Conservation (phyloP, 2,888 invertebrate genomes). For the Sycophila texana region DNA sequence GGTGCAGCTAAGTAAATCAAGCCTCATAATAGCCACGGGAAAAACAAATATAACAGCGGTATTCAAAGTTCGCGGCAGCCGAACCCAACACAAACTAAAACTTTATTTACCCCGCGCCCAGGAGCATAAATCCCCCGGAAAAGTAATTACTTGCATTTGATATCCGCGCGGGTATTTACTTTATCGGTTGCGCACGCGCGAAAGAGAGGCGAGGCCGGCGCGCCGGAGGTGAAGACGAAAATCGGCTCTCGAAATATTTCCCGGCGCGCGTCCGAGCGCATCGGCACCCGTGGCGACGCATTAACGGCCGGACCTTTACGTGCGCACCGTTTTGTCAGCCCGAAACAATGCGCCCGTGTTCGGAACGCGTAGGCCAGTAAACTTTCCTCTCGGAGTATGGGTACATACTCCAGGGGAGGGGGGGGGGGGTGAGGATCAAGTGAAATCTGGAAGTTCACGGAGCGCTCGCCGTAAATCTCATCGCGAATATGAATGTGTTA, state of each 20-base stretch:
- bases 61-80: too few relatives aligned
- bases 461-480: constrained; percentile 29
- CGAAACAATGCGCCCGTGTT: constrained; percentile 36
- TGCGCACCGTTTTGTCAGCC: neutral
- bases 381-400: constrained; percentile 5
- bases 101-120: neutral
- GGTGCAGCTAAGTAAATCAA: too few relatives aligned
- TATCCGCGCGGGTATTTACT: neutral
- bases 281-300: neutral
- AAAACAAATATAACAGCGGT: too few relatives aligned
- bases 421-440: too few relatives aligned
- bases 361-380: neutral
- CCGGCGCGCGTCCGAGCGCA: neutral
- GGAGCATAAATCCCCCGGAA: neutral
- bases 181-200: neutral
- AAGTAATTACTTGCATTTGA: neutral
- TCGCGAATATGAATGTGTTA: constrained; percentile 45
- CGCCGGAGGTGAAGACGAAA: constrained; percentile 6
- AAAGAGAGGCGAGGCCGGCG: neutral
- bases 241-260: constrained; percentile 32
- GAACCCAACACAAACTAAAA: too few relatives aligned
- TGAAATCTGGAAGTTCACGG: constrained; percentile 19
- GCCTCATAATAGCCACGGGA: too few relatives aligned
- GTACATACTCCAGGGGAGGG: too few relatives aligned
- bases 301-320: neutral